A percentile compares a stretch with the other conserved stretches of the same genome.
These are phyloP conservation scores for Melanchra persicariae DNA, from an alignment of 2,888 invertebrate genomes.

Conservation along the genomic window DNA sequence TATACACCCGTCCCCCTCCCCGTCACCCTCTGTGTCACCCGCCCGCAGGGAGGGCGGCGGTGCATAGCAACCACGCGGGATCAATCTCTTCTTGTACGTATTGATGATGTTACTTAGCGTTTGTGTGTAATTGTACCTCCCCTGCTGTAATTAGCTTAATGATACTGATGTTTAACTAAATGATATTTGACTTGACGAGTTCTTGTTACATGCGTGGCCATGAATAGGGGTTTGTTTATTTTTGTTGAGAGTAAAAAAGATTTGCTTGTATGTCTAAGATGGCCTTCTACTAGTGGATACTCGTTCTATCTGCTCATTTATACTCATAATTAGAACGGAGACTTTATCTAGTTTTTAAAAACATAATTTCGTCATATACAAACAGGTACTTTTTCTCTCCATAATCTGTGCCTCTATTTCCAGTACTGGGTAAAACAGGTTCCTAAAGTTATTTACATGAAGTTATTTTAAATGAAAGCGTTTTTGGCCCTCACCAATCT, in stretches of 20 bases:
- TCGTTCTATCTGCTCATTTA: not conserved
- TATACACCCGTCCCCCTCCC: constrained; percentile 23
- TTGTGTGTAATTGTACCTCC: not conserved
- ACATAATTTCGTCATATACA: no score
- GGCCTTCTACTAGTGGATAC: no score
- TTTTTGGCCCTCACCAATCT: not conserved
- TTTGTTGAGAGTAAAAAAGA: not conserved
- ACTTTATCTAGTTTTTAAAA: not conserved
- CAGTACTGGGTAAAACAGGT: no score
- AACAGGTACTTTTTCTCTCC: no score
- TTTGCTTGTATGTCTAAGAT: no score
- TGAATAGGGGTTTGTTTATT: not conserved
- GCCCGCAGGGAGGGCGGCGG: not conserved
- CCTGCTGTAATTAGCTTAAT: constrained; percentile 31
- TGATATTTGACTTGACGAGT: not conserved
- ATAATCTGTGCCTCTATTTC: no score
- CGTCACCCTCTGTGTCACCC: not conserved
- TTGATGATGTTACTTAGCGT: constrained; percentile 40
- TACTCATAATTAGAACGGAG: not conserved
- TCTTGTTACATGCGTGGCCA: not conserved
- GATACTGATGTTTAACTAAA: constrained; percentile 5
- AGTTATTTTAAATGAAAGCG: not conserved
- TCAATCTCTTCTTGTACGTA: constrained; percentile 33
- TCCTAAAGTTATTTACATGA: not conserved
- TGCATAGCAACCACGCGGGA: constrained; percentile 43